A percentile compares a stretch with the other conserved stretches of the same genome.
Conservation (phyloP, 2,888 invertebrate genomes). For the Drosophila mayaguana region DNA sequence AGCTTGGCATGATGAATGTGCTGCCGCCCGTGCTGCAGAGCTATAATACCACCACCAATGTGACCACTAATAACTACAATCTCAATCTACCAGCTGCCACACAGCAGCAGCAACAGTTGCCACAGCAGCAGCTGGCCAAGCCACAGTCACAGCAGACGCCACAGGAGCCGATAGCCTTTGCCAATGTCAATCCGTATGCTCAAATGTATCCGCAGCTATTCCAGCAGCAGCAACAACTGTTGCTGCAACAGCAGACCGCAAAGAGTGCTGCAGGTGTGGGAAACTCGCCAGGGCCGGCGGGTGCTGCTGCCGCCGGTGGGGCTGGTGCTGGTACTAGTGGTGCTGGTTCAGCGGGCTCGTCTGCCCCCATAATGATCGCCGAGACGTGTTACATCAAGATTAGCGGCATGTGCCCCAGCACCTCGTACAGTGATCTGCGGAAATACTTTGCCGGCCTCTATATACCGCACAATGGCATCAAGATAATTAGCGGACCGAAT, state of each 20-base stretch:
- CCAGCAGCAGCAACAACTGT: conserved; percentile 66
- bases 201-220: conserved; percentile 82
- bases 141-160: conserved; percentile 27
- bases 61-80: conserved; percentile 71
- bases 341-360: not conserved
- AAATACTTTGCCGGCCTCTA: conserved; percentile 91
- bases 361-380: conserved; percentile 35
- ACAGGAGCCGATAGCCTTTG: conserved; percentile 77
- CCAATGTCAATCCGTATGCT: conserved; percentile 82
- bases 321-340: not conserved
- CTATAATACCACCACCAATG: conserved; percentile 59
- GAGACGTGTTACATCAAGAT: conserved; percentile 88
- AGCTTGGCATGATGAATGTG: conserved; percentile 30
- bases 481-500: conserved; percentile 92
- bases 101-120: conserved; percentile 4
- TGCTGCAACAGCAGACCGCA: conserved; percentile 51
- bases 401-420: conserved; percentile 90
- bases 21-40: conserved; percentile 63
- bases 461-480: conserved; percentile 93
- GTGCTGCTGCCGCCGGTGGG: not conserved
- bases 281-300: conserved; percentile 38
- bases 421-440: conserved; percentile 92
- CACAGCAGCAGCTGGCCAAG: not conserved
- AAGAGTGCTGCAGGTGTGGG: conserved; percentile 39
- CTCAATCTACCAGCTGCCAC: conserved; percentile 43